Conservation (phyloP, 2,888 invertebrate genomes). For the Pristionchus entomophagus region DNA sequence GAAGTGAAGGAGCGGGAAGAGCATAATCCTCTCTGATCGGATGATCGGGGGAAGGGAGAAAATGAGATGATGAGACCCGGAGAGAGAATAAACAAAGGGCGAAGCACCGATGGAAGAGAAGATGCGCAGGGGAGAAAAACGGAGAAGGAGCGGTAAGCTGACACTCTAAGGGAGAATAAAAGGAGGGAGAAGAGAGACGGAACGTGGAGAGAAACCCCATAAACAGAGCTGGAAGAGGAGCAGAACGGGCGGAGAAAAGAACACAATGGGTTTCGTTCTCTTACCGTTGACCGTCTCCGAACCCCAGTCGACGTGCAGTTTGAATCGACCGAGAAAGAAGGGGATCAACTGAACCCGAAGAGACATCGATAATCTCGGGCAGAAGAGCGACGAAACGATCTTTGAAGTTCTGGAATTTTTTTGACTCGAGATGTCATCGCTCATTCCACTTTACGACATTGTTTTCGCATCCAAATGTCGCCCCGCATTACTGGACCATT, state of each 20-base stretch:
- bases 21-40: slow-evolving; percentile 19
- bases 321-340: slow-evolving; percentile 50
- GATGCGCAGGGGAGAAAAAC: slow-evolving; percentile 10
- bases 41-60: slow-evolving; percentile 33
- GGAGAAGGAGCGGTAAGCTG: slow-evolving; percentile 23
- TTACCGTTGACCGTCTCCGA: slow-evolving; percentile 48
- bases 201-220: slow-evolving; percentile 35
- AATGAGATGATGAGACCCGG: slow-evolving; percentile 42
- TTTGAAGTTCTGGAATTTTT: slow-evolving; percentile 62
- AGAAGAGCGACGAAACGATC: slow-evolving; percentile 64
- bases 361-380: slow-evolving; percentile 67
- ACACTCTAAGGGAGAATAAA: slow-evolving; percentile 34
- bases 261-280: not conserved
- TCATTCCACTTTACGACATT: not conserved
- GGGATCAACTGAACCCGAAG: slow-evolving; percentile 62
- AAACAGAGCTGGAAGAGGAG: slow-evolving; percentile 26
- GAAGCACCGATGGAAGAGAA: not conserved
- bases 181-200: not conserved
- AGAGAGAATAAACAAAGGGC: slow-evolving; percentile 45
- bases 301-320: slow-evolving; percentile 32
- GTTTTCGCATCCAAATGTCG: not conserved
- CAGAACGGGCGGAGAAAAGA: not conserved
- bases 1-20: not conserved
- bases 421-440: not conserved
- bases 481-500: not conserved